Evolutionary conservation across 2,888 invertebrate genomes (phyloP), one percentile per base, ranked within the genome.

Genomic region (Calliphora vomitoria): DNA sequence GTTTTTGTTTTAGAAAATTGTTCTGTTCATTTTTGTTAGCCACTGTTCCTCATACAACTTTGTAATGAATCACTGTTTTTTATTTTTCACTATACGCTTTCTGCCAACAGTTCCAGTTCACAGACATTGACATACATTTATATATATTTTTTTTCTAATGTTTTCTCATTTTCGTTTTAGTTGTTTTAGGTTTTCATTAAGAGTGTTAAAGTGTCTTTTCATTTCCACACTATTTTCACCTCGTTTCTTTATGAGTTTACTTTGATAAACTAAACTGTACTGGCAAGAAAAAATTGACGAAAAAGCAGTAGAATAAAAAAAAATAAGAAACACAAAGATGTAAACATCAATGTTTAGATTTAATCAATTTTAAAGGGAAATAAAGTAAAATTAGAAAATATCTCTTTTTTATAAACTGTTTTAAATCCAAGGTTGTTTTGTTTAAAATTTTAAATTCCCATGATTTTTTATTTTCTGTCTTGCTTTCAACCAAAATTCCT

Each of bases 81-180:
- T 35, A 18, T 35, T 60, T 15, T 35, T 35, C 13, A 38, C 31
- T 78, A 68, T 47, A 85, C 75, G 82, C 85, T 85, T 81, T 85
- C 66, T 84, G 84, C 64, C 71, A 72, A 60, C 76, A 88, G 88
- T 88, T 86, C 88, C 88, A 88, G 88, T 88, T 88, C 88, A 86
- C 88, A 88, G 83, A 50, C 86, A 86, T 86, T 88, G 86, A 86
- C 88, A 88, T 44, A 88, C 75, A 85, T 88, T 86, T 58, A 64
- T 25, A 8, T 44, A 15, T 38, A 35, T 35, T 13, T 75, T 83
- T 69, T 53, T 79, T 62, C 6, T 20, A 31, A 60, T 50, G 10
- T 60, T 71, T 47, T 44, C 13, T 41, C 10, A 35, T 68, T 68
- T 82, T 68, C 18, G 4, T 8, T 60, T 76, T 55, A 55, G 55